Percentiles rank a stretch among this genome's conserved stretches.
phyloP scores from a whole-genome alignment of 2,113 vertebrate genomes.

The Labeo rohita region DNA sequence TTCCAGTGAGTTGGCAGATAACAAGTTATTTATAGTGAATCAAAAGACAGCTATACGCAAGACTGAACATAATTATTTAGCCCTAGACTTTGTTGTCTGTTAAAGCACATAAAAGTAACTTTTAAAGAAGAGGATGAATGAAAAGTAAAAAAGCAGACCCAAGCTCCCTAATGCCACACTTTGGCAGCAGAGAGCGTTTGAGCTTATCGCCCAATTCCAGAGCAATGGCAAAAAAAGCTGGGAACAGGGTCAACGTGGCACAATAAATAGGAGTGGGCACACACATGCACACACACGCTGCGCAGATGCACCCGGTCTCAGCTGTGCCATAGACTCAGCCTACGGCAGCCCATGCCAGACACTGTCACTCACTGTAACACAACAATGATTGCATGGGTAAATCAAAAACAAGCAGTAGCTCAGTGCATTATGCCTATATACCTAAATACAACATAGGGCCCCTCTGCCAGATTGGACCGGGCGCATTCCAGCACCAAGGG shows the following conservation, averaged over 20 bases:
- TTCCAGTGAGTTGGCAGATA: not conserved
- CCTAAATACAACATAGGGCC: conserved; percentile 1
- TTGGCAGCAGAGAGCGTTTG: conserved; percentile 41
- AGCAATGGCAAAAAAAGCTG: conserved; percentile 45
- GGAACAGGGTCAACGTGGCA: conserved; percentile 51
- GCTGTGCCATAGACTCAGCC: conserved; percentile 42
- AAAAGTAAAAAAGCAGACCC: conserved; percentile 21
- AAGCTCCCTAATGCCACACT: not conserved
- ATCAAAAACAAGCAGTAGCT: not conserved
- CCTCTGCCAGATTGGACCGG: not conserved
- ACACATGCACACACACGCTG: conserved; percentile 25
- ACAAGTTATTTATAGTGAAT: not conserved
- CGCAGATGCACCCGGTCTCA: conserved; percentile 45
- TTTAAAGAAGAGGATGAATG: conserved; percentile 18
- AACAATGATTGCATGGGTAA: not conserved
- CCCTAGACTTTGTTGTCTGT: not conserved
- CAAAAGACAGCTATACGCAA: not conserved
- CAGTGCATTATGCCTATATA: not conserved
- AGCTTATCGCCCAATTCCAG: conserved; percentile 54
- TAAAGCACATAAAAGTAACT: conserved; percentile 1
- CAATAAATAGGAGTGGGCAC: conserved; percentile 30
- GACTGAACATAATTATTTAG: not conserved
- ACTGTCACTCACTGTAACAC: conserved; percentile 38
- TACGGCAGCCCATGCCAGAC: conserved; percentile 43
- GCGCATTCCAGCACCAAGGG: not conserved